Percentiles rank a stretch among this genome's conserved stretches.
These are phyloP conservation scores for Holacanthella duospinosa DNA, from an alignment of 2,888 invertebrate species.

Conservation along the genomic window DNA sequence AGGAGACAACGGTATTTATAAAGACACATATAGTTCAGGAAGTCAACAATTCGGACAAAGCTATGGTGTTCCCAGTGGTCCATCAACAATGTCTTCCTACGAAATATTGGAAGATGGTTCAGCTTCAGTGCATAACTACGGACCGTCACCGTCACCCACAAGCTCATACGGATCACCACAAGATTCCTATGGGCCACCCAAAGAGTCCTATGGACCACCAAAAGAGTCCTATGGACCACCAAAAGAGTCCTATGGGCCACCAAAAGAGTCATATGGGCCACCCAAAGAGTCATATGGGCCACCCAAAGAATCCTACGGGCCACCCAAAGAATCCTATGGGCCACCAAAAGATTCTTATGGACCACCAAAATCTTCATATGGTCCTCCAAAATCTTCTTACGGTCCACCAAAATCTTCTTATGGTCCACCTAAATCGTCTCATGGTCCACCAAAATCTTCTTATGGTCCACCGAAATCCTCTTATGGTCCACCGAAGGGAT, in stretches of 20 bases:
- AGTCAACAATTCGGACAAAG: neutral
- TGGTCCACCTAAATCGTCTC: neutral
- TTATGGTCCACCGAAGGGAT: conserved; percentile 10
- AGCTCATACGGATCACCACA: conserved; percentile 20
- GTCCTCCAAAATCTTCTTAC: conserved; percentile 17
- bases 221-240: conserved; percentile 11
- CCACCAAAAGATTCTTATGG: conserved; percentile 16
- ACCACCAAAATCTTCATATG: conserved; percentile 2
- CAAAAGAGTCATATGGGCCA: conserved; percentile 4
- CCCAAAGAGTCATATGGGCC: conserved; percentile 15
- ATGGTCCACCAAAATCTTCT: too few species aligned
- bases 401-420: conserved; percentile 13
- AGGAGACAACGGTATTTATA: conserved; percentile 12
- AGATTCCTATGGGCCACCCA: neutral
- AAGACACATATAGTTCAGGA: neutral
- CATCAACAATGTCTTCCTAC: conserved; percentile 12
- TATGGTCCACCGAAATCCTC: conserved; percentile 15
- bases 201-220: conserved; percentile 10
- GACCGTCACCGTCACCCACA: conserved; percentile 12
- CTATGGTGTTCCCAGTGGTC: conserved; percentile 21
- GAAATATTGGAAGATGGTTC: too few species aligned
- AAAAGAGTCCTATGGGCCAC: conserved; percentile 15
- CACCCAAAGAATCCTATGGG: conserved; percentile 14
- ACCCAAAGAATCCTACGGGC: conserved; percentile 13
- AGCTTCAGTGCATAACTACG: conserved; percentile 12